Base-by-base conservation (phyloP, 2,888 invertebrate species). In the Campoplex nolae region DNA sequence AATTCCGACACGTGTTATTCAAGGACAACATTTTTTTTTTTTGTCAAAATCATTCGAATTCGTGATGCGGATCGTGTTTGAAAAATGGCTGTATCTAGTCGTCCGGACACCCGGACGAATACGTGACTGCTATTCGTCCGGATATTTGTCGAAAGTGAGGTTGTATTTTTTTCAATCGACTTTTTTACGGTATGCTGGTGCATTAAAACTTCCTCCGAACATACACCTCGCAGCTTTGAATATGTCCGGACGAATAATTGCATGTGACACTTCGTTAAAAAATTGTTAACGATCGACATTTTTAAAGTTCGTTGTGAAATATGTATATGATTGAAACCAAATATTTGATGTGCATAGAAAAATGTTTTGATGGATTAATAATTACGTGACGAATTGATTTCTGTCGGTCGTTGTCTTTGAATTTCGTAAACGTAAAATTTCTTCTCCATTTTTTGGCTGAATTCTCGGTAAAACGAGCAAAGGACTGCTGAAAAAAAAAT, bases 391-490 rank as follows among this genome's bases (percentile, higher is more conserved):
- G 32, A 70, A 58, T 73, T 71, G 81, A 28, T 42, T 51, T 8
- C 82, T 32, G 7, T 42, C 42, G 28, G 62, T 75, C 45, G 32
- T 84, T 54, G 81, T 82, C 42, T 82, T 68, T 58, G 77, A 68
- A 42, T n/a, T 76, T 1, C 51, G 62, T 13, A 74, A 62, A 70
- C 75, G 70, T 48, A 32, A 73, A 32, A 79, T 80, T 23, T 79
- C 56, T n/a, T 79, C 74, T 16, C 71, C 71, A 28, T 70, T 65
- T 9, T 67, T 75, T 32, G 82, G 84, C 77, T 80, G n/a, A 35
- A 84, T 58, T 42, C 88, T 84, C 42, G 89, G 88, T 16, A 88
- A 71, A 79, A 89, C 83, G 35, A 89, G 80, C 23, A 84, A 54
- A 11, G 89, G 81, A 32, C 45, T 78, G 78, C 84, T 87, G 2